Evolutionary conservation across 2,797 vertebrate species (phyloP).

Genomic region (Takifugu ocellatus): DNA sequence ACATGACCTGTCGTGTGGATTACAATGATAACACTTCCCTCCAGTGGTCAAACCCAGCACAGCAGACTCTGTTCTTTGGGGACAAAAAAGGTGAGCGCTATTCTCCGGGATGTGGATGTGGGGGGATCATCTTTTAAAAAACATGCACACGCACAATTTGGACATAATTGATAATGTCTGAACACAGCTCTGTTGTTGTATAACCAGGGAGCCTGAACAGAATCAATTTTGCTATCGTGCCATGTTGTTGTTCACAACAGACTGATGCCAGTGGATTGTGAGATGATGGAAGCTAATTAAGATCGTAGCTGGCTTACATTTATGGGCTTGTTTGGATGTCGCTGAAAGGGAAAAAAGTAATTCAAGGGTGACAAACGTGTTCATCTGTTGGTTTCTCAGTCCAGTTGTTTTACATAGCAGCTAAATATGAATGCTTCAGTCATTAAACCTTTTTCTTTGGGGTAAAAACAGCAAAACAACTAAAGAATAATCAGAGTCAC

Average conservation of each 20-base stretch:
- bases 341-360: constrained; percentile 56
- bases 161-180: constrained; percentile 20
- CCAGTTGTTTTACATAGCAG: constrained; percentile 58
- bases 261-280: constrained; percentile 57
- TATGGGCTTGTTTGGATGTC: constrained; percentile 45
- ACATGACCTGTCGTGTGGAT: constrained; percentile 99
- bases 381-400: constrained; percentile 60
- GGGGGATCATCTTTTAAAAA: constrained; percentile 9
- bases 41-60: constrained; percentile 99
- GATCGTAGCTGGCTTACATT: constrained; percentile 62
- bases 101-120: constrained; percentile 20
- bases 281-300: constrained; percentile 67
- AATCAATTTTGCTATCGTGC: constrained; percentile 56
- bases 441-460: constrained; percentile 66
- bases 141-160: constrained; percentile 35
- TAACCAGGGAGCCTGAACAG: constrained; percentile 38
- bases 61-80: constrained; percentile 98
- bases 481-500: constrained; percentile 8
- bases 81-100: constrained; percentile 95
- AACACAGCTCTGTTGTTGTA: constrained; percentile 37
- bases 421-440: constrained; percentile 65
- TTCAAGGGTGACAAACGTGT: constrained; percentile 67
- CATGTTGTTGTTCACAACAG: constrained; percentile 62
- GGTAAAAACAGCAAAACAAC: constrained; percentile 5
- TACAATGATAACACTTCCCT: constrained; percentile 99